Conservation (phyloP, 2,113 vertebrate genomes). For the Pedionomus torquatus region DNA sequence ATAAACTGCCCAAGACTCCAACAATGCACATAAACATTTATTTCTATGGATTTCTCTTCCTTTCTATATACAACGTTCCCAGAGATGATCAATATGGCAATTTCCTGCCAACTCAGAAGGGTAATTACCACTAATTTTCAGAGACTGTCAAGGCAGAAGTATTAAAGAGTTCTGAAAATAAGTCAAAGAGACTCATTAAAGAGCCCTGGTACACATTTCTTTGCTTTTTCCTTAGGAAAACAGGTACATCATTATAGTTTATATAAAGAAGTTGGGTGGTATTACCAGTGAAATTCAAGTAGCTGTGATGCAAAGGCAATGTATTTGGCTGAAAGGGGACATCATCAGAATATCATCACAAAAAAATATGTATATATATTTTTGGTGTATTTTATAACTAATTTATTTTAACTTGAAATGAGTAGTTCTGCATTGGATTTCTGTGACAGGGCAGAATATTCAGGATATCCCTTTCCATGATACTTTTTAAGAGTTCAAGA, state of each 20-base stretch:
- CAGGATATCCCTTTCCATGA: neutral
- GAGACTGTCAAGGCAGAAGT: neutral
- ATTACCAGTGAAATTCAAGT: neutral
- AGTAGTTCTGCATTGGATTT: neutral
- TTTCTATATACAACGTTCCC: neutral
- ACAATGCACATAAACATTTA: neutral
- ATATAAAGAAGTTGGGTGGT: neutral
- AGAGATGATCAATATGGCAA: slow-evolving; percentile 37
- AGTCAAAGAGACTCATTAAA: neutral
- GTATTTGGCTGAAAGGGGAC: neutral
- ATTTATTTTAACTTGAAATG: neutral
- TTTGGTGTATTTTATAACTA: neutral
- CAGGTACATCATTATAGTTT: neutral
- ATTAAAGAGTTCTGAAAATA: neutral
- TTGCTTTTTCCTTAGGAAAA: neutral
- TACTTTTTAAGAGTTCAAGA: neutral
- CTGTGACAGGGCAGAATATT: neutral
- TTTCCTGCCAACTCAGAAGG: slow-evolving; percentile 31
- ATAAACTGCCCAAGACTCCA: neutral
- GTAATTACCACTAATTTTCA: slow-evolving; percentile 42
- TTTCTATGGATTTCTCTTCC: neutral
- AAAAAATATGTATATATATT: too few relatives aligned
- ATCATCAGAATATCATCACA: neutral
- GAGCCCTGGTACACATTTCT: neutral
- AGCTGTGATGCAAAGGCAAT: neutral